Conservation (phyloP, 64 coral and sea anemone genomes). For the Pocillopora verrucosa region DNA sequence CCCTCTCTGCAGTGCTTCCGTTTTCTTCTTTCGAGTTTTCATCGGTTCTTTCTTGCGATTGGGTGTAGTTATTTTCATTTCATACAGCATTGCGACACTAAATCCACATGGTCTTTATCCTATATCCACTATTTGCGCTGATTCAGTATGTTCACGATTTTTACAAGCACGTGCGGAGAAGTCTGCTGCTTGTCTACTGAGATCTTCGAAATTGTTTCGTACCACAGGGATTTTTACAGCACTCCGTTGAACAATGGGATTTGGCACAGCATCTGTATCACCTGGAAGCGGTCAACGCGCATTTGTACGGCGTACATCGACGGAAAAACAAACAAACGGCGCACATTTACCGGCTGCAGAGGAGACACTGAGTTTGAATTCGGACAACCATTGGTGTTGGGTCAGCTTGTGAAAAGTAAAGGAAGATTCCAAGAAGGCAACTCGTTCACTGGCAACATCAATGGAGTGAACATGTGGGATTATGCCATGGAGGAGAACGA, state of each 20-base stretch:
- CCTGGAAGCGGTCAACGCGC: background rate
- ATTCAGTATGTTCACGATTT: too few relatives aligned
- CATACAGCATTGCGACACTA: too few relatives aligned
- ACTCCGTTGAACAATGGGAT: background rate
- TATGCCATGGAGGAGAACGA: background rate
- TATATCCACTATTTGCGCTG: too few relatives aligned
- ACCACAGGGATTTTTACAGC: background rate
- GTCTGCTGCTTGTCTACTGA: too few relatives aligned
- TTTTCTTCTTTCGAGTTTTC: too few relatives aligned
- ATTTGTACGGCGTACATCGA: background rate
- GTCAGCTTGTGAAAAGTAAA: background rate
- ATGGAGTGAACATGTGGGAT: constrained; percentile 1
- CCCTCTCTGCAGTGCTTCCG: too few relatives aligned
- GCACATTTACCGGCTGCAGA: background rate
- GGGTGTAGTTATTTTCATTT: too few relatives aligned
- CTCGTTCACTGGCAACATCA: background rate
- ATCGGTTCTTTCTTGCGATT: too few relatives aligned
- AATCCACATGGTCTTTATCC: too few relatives aligned
- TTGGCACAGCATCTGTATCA: constrained; percentile 13
- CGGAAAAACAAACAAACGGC: constrained; percentile 6
- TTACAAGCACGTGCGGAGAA: too few relatives aligned
- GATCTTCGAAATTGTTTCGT: background rate
- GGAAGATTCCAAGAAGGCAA: background rate
- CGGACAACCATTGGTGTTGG: background rate
- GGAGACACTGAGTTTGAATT: background rate